Evolutionary conservation across 2,888 invertebrate genomes (phyloP).

Genomic region (Cerceris ruficornis): DNA sequence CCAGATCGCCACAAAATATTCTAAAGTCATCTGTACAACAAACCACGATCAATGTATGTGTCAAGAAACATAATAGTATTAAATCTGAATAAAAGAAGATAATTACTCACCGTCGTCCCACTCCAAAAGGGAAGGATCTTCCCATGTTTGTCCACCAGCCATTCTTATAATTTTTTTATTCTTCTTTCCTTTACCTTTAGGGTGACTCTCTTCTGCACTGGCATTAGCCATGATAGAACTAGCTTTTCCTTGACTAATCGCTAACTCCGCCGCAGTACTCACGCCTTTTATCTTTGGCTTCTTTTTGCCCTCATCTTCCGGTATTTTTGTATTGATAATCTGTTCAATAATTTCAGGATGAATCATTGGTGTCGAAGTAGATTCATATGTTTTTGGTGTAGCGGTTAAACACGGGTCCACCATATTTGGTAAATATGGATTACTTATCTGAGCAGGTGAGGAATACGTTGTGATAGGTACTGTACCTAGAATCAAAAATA

Average conservation of each 20-base stretch:
- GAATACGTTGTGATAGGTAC: constrained; percentile 79
- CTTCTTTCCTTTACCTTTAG: constrained; percentile 83
- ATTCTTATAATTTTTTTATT: constrained; percentile 91
- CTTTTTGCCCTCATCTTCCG: constrained; percentile 81
- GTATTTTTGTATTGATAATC: constrained; percentile 79
- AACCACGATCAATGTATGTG: constrained; percentile 23
- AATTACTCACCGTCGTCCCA: constrained; percentile 91
- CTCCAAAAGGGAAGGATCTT: constrained; percentile 95
- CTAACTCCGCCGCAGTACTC: constrained; percentile 85
- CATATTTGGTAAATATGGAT: constrained; percentile 76
- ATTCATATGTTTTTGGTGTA: constrained; percentile 81
- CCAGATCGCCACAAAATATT: constrained; percentile 99
- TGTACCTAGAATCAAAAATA: constrained; percentile 60
- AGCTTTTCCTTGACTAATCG: constrained; percentile 85
- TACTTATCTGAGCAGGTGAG: constrained; percentile 79
- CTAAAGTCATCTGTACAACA: constrained; percentile 92
- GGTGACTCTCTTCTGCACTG: constrained; percentile 78
- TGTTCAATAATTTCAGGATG: constrained; percentile 79
- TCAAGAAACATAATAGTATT: constrained; percentile 13
- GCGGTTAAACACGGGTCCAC: constrained; percentile 77
- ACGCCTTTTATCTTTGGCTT: constrained; percentile 87
- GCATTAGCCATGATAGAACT: constrained; percentile 81
- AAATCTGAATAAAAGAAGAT: neutral
- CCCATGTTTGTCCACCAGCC: constrained; percentile 98
- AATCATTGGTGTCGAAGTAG: constrained; percentile 75